Percentiles rank a stretch among this genome's conserved stretches.
These are phyloP conservation scores for Sarcophilus harrisii DNA, from an alignment of 2,797 vertebrate genomes.

Conservation along the genomic window DNA sequence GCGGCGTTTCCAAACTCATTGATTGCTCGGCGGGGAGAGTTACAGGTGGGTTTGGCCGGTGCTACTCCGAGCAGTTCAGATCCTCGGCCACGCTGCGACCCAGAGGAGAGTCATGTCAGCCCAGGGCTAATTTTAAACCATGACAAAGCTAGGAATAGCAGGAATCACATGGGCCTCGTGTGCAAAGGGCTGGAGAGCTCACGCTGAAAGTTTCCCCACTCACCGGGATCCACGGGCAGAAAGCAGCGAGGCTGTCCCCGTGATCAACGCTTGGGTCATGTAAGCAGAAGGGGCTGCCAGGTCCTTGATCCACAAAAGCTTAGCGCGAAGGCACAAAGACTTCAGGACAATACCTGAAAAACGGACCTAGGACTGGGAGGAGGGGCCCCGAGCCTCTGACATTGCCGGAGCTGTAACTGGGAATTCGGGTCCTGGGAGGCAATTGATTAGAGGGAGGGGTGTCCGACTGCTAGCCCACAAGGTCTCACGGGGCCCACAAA, in stretches of 20 bases:
- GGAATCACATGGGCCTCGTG: slow-evolving; percentile 78
- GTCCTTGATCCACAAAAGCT: background rate
- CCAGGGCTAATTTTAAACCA: slow-evolving; percentile 85
- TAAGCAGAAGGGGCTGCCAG: background rate
- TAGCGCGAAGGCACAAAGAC: background rate
- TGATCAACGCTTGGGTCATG: slow-evolving; percentile 6
- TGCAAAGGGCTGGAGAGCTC: slow-evolving; percentile 40
- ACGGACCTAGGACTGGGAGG: background rate
- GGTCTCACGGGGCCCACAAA: background rate
- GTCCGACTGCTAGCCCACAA: too few species aligned
- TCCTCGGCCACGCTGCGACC: slow-evolving; percentile 54
- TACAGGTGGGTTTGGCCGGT: slow-evolving; percentile 38
- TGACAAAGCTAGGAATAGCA: slow-evolving; percentile 83
- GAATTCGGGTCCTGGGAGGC: background rate
- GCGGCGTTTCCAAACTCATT: slow-evolving; percentile 44
- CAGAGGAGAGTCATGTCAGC: slow-evolving; percentile 72
- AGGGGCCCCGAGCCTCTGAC: background rate
- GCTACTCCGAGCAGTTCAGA: slow-evolving; percentile 69
- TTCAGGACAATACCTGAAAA: slow-evolving; percentile 13
- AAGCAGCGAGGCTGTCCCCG: slow-evolving; percentile 5
- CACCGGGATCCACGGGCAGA: slow-evolving; percentile 1
- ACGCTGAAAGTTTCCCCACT: slow-evolving; percentile 18
- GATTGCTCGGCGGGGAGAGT: slow-evolving; percentile 51
- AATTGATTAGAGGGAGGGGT: background rate
- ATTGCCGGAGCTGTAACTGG: background rate